phyloP scores from a whole-genome alignment of 2,797 vertebrate species.

The Bradypus variegatus region DNA sequence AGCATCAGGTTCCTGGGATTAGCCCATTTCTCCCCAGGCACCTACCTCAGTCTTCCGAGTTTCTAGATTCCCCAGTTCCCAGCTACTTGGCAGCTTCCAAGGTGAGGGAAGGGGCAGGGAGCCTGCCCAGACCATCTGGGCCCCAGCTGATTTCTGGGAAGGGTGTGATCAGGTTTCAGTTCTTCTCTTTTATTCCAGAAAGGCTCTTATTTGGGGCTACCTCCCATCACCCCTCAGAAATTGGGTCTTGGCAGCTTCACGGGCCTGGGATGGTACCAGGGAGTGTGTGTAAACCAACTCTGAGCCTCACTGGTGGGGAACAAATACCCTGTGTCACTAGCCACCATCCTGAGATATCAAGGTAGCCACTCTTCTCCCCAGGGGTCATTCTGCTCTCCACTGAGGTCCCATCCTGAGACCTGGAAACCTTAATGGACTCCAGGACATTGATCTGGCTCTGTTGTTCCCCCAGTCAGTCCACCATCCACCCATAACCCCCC shows the following conservation, averaged over 20 bases:
- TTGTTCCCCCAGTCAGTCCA: neutral
- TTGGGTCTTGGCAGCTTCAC: neutral
- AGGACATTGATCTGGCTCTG: neutral
- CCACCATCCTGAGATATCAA: neutral
- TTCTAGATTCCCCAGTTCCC: neutral
- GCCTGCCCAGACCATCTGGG: slow-evolving; percentile 47
- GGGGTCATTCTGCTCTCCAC: neutral
- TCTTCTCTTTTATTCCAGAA: slow-evolving; percentile 30
- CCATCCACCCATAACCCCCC: neutral
- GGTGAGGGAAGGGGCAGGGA: slow-evolving; percentile 16
- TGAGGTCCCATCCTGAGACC: neutral
- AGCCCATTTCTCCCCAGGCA: neutral
- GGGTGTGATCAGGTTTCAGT: slow-evolving; percentile 22
- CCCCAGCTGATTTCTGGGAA: slow-evolving; percentile 49
- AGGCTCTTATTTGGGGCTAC: slow-evolving; percentile 18
- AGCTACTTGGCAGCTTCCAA: slow-evolving; percentile 37
- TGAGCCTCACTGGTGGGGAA: neutral
- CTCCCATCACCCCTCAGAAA: neutral
- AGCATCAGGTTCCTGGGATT: neutral
- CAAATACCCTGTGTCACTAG: neutral
- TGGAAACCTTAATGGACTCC: neutral
- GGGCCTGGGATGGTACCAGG: neutral
- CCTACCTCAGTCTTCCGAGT: neutral
- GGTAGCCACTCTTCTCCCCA: neutral
- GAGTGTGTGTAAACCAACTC: neutral